A percentile compares a stretch with the other conserved stretches of the same genome.
Conservation (phyloP, 2,888 invertebrate species). For the Lasioglossum figueresi region DNA sequence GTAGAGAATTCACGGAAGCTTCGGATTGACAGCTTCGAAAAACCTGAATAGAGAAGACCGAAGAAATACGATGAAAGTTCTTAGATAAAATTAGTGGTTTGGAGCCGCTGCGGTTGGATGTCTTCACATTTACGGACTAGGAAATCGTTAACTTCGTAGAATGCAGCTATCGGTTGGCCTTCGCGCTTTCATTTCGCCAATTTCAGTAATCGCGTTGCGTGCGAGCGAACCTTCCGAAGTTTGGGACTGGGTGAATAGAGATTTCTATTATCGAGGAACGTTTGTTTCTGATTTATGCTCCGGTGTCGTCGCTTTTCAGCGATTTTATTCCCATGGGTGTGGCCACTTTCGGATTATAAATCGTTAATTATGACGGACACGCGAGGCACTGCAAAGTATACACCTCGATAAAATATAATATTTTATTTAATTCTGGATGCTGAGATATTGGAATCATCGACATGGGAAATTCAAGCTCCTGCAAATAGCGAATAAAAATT, state of each 20-base stretch:
- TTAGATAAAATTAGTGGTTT: conserved; percentile 9
- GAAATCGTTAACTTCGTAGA: conserved; percentile 4
- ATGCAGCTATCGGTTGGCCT: background rate
- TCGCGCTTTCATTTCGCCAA: background rate
- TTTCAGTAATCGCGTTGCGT: background rate
- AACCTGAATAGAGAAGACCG: background rate
- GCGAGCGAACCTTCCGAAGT: background rate
- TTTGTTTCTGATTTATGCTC: background rate
- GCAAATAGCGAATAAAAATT: too few relatives aligned
- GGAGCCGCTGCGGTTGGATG: background rate
- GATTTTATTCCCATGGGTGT: background rate
- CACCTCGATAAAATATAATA: background rate
- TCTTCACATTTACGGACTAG: conserved; percentile 3
- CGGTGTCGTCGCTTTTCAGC: background rate
- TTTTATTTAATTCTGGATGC: background rate
- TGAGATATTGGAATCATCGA: background rate
- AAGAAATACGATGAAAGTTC: conserved; percentile 11
- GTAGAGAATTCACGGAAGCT: background rate
- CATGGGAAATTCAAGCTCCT: background rate
- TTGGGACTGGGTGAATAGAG: background rate
- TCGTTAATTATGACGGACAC: background rate
- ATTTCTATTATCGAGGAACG: background rate
- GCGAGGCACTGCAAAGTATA: background rate
- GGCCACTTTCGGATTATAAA: background rate
- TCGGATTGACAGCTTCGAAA: background rate